Conservation (phyloP, 2,888 invertebrate genomes). For the Lingula anatina region DNA sequence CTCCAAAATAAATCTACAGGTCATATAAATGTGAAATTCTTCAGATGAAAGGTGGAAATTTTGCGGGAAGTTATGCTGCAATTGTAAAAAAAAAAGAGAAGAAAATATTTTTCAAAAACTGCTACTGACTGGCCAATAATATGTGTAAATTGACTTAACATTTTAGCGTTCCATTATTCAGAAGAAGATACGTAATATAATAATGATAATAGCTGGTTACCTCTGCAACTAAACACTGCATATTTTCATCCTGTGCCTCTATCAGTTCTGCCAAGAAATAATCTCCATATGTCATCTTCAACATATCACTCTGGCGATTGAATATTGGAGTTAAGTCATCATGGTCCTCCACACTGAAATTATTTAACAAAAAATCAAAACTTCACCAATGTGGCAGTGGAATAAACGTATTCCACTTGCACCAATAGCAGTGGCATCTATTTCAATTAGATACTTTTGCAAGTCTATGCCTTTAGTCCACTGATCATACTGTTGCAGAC, state of each 20-base stretch:
- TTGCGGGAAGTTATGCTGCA: too few relatives aligned
- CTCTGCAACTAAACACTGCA: slow-evolving; percentile 52
- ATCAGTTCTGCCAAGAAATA: slow-evolving; percentile 52
- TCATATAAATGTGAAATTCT: not conserved
- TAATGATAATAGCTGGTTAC: slow-evolving; percentile 17
- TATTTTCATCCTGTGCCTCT: slow-evolving; percentile 50
- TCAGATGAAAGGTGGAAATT: too few relatives aligned
- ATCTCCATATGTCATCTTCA: slow-evolving; percentile 49
- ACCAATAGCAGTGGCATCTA: not conserved
- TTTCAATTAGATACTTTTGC: not conserved
- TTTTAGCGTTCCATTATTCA: too few relatives aligned
- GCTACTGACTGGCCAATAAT: too few relatives aligned
- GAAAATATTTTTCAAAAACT: too few relatives aligned
- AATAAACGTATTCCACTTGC: too few relatives aligned
- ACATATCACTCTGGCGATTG: slow-evolving; percentile 48
- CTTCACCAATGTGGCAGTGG: too few relatives aligned
- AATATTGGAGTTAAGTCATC: slow-evolving; percentile 53
- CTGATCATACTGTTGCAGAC: too few relatives aligned
- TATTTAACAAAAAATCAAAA: too few relatives aligned
- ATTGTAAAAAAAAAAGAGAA: too few relatives aligned
- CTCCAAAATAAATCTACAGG: not conserved
- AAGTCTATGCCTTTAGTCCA: too few relatives aligned
- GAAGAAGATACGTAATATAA: not conserved
- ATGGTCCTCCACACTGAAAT: slow-evolving; percentile 49
- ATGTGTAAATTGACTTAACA: too few relatives aligned